Percentiles rank a stretch among this genome's conserved stretches.
Evolutionary conservation across 2,888 invertebrate species (phyloP).

Genomic region (Lasioglossum vierecki): DNA sequence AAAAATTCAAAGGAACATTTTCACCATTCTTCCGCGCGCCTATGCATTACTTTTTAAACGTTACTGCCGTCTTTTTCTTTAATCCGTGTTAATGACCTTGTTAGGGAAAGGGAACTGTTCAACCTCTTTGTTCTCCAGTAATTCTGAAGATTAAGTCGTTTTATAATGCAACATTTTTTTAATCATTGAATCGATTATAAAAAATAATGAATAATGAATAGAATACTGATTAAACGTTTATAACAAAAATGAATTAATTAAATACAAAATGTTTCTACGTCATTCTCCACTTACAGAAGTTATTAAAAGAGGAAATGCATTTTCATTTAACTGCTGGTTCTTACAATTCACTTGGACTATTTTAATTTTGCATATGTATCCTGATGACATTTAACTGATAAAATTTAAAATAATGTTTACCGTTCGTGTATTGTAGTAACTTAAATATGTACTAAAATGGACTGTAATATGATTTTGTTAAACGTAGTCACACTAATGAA

Average conservation of each 20-base stretch:
- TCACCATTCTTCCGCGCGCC: background rate
- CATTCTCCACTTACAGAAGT: background rate
- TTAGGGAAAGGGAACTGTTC: background rate
- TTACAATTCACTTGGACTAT: background rate
- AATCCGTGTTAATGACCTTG: background rate
- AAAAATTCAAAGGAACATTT: constrained; percentile 24
- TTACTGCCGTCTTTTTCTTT: too few relatives aligned
- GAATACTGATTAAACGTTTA: background rate
- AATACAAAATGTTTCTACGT: background rate
- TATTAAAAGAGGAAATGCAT: background rate
- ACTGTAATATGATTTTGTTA: background rate
- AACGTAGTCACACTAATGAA: background rate
- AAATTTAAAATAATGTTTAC: background rate
- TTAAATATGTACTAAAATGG: background rate
- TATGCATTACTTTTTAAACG: background rate
- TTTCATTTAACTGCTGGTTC: background rate
- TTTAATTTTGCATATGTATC: too few relatives aligned
- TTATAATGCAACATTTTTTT: background rate
- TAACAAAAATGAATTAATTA: background rate
- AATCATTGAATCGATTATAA: background rate
- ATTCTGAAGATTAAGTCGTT: background rate
- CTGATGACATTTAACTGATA: background rate
- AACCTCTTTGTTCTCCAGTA: background rate
- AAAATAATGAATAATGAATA: background rate
- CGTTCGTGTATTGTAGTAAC: too few relatives aligned